Conservation (phyloP, 2,113 vertebrate species). For the Cyprinodon tularosa region DNA sequence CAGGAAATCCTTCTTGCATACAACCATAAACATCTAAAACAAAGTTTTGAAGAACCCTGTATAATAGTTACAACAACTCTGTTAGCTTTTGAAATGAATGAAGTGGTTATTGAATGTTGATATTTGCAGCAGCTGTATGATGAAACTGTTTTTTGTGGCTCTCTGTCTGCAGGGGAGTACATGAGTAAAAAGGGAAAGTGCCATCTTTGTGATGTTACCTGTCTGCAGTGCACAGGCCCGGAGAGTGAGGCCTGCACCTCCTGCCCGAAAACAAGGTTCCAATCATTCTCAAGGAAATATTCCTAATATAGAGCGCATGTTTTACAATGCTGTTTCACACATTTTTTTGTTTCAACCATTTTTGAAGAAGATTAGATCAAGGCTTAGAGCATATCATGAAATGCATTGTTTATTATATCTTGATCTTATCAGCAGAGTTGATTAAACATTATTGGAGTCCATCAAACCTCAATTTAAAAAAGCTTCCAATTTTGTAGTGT, state of each 20-base stretch:
- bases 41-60: neutral
- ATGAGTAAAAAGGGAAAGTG: slow-evolving; percentile 74
- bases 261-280: slow-evolving; percentile 83
- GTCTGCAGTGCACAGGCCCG: slow-evolving; percentile 85
- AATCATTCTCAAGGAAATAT: neutral
- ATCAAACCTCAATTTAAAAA: neutral
- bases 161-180: slow-evolving; percentile 82
- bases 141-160: slow-evolving; percentile 18
- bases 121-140: neutral
- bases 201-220: slow-evolving; percentile 82
- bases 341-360: neutral
- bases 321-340: neutral
- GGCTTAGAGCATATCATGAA: too few species aligned
- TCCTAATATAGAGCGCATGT: neutral
- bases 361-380: neutral
- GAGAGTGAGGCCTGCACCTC: slow-evolving; percentile 82
- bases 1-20: neutral
- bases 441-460: too few species aligned
- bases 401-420: neutral
- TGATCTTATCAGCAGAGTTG: neutral
- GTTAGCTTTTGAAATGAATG: neutral
- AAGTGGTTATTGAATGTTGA: neutral
- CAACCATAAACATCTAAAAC: neutral
- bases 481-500: neutral
- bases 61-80: neutral